Evolutionary conservation across 2,888 invertebrate species (phyloP).

Genomic region (Phorcus lineatus): DNA sequence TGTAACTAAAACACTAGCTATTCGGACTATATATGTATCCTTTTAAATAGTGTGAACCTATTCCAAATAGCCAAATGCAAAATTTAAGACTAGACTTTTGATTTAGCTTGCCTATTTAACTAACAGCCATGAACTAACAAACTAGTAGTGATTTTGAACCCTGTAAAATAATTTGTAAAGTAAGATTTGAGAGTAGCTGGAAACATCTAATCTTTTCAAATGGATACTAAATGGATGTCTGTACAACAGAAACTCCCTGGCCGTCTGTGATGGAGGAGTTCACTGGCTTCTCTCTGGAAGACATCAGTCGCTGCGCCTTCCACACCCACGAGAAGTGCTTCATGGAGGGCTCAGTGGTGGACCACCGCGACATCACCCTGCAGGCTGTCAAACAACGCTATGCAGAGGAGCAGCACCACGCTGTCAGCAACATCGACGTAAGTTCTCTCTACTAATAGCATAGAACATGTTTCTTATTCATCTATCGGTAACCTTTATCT

Average conservation of each 20-base stretch:
- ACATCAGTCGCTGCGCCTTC: slow-evolving; percentile 65
- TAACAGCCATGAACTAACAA: too few relatives aligned
- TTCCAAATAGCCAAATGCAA: too few relatives aligned
- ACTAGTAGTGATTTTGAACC: too few relatives aligned
- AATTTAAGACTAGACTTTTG: neutral
- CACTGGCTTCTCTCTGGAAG: slow-evolving; percentile 68
- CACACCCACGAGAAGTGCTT: slow-evolving; percentile 72
- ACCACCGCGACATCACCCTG: slow-evolving; percentile 68
- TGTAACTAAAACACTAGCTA: too few relatives aligned
- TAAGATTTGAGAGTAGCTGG: neutral
- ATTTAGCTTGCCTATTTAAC: too few relatives aligned
- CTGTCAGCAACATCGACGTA: slow-evolving; percentile 67
- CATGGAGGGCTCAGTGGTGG: slow-evolving; percentile 67
- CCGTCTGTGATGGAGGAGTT: slow-evolving; percentile 61
- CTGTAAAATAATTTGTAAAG: neutral
- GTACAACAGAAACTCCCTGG: slow-evolving; percentile 63
- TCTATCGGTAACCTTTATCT: too few relatives aligned
- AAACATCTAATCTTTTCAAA: too few relatives aligned
- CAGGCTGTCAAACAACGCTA: slow-evolving; percentile 72
- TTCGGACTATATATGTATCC: too few relatives aligned
- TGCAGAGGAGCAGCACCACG: slow-evolving; percentile 61
- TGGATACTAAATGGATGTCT: too few relatives aligned
- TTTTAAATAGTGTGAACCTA: too few relatives aligned
- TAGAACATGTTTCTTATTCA: too few relatives aligned
- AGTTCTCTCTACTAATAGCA: neutral